Conservation (phyloP, 1,140 invertebrate genomes). For the Drosophila erecta region DNA sequence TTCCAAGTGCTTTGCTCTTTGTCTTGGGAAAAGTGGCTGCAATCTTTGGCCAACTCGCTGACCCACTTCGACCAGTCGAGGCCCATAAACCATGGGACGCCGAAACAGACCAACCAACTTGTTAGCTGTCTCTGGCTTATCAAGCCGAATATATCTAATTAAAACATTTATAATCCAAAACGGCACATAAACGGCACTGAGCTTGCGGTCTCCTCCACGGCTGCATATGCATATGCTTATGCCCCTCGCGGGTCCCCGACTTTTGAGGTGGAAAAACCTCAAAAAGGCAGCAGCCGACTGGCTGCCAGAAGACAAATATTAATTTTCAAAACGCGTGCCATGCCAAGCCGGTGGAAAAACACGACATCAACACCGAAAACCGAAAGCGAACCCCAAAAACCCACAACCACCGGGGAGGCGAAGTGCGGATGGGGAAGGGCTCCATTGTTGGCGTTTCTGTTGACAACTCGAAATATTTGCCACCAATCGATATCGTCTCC, state of each 20-base stretch:
- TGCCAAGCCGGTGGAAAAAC: slow-evolving; percentile 56
- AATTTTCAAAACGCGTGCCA: slow-evolving; percentile 79
- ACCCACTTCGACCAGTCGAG: slow-evolving; percentile 63
- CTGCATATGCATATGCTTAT: slow-evolving; percentile 79
- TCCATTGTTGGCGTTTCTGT: slow-evolving; percentile 13
- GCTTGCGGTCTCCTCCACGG: slow-evolving; percentile 55
- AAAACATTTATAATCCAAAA: slow-evolving; percentile 79
- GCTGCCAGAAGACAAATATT: slow-evolving; percentile 65
- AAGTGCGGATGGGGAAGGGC: not conserved
- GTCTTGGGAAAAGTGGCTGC: slow-evolving; percentile 18
- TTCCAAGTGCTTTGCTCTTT: slow-evolving; percentile 1
- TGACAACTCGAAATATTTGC: slow-evolving; percentile 29
- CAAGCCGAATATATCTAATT: slow-evolving; percentile 79
- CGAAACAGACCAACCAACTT: slow-evolving; percentile 66
- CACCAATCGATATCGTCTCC: slow-evolving; percentile 15
- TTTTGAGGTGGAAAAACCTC: slow-evolving; percentile 71
- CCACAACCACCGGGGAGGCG: slow-evolving; percentile 14
- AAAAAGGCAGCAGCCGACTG: slow-evolving; percentile 44
- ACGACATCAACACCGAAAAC: slow-evolving; percentile 58
- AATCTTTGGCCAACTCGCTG: slow-evolving; percentile 40
- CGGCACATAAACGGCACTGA: slow-evolving; percentile 70
- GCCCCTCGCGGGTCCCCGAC: slow-evolving; percentile 63
- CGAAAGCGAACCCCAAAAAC: slow-evolving; percentile 19
- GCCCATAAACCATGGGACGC: slow-evolving; percentile 63
- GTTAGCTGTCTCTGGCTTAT: slow-evolving; percentile 76